Base-by-base conservation (phyloP, 2,113 vertebrate species). In the Casuarius casuarius region DNA sequence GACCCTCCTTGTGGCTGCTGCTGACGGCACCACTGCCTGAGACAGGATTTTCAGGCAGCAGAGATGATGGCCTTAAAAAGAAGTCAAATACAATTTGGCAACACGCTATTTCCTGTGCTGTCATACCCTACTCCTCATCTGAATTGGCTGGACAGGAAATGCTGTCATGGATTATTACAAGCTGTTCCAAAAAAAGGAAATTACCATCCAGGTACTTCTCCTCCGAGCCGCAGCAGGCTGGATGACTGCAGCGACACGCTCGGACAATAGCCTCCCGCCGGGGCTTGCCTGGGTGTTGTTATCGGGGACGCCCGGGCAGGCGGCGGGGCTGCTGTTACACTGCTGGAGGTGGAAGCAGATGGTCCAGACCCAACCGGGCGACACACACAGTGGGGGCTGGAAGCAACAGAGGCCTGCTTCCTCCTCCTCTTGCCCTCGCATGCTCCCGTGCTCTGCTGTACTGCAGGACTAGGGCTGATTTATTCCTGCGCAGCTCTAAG, bases 91-190 rank as follows among this genome's bases (percentile, higher is more conserved):
- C 46, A 82, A 80, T 82, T 62, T 91, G 93, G 92, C 84, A 95
- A 48, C 23, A 12, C 3, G 35, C 74, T 67, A 74, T 92, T 98
- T 98, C 96, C 96, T 88, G 84, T 75, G 89, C 74, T 91, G 62
- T 12, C 11, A 0, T 51, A 73, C 35, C 93, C 61, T 73, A n/a
- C 75, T 84, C 71, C 62, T 83, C 71, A 33, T 23, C 91, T 2
- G 0, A 84, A 63, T 5, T 38, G 65, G 71, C 59, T 72, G 87
- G 54, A 80, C 89, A 97, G 97, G 96, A 97, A 98, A 87, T 68
- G 85, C 29, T 86, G 68, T 70, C 77, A 75, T 1, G 65, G 26
- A 81, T 71, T 66, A 54, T 63, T 83, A 92, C 52, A 83, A 95
- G 70, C 3, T 81, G 87, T 9, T 28, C 25, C 25, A 92, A 93